Base-by-base conservation (phyloP, 1,140 invertebrate genomes). In the Trichogramma pretiosum region DNA sequence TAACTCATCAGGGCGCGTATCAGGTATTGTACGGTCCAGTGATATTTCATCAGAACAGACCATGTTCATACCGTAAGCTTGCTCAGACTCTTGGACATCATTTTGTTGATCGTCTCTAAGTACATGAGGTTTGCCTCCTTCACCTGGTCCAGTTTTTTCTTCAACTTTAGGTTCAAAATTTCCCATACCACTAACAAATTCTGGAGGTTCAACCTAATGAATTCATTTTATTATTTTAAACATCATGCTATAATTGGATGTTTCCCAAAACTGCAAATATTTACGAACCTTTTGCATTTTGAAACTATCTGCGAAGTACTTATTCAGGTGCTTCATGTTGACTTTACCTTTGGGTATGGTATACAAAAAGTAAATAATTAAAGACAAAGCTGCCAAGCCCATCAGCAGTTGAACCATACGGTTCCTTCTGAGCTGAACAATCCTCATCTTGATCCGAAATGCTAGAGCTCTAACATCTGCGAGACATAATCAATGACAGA, bases 61-160 rank as follows among this genome's bases (percentile, higher is more conserved):
- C 72, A 98, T 93, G 64, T 98, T 98, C 84, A 98, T 98, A 24
- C 94, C 94, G 74, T 93, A 96, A 62, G 96, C 89, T 2, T 75
- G 76, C 54, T 92, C 84, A 0, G 86, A 83, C 56, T 84, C 79
- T 24, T 78, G 72, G 9, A 78, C 80, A 59, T 87, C 86, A 63
- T 89, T 89, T 56, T 85, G 80, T 52, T 85, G 78, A 53, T 83
- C 79, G 13, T 83, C 77, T 17, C 78, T 67, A 35, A 91, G 73
- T 52, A 79, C 72, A 61, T 92, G 83, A 4, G 87, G 72, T 60
- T 84, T 82, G 3, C 91, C 91, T 46, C 77, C 77, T 73, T 91
- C 89, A 11, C 93, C 92, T 33, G 91, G 89, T 1, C 90, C 91
- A 35, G 67, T 71, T 53, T 74, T 76, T n/a, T 66, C 52, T 37